Base-by-base conservation (phyloP, 2,113 vertebrate genomes). In the Embiotoca jacksoni region DNA sequence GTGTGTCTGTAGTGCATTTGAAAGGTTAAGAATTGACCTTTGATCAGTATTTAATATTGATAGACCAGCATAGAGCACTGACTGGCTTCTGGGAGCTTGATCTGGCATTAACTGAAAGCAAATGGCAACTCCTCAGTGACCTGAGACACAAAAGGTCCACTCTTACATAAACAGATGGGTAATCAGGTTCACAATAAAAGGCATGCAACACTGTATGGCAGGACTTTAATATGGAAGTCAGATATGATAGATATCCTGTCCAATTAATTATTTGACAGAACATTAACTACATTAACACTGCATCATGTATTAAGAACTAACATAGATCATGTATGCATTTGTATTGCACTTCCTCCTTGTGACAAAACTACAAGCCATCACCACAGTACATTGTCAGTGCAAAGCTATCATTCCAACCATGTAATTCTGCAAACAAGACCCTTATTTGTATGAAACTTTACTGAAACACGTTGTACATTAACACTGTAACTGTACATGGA, bases 11-110 rank as follows among this genome's bases (percentile, higher is more conserved):
- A 6, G 49, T 14, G 41, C 16, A 23, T 59, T 23, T 71, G 32
- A 71, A 71, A 71, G 68, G 56, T 59, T 31, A 50, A 72, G 11
- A 37, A 13, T 5, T 71, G 46, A 65, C 60, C 60, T 79, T 65
- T 72, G 62, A 72, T 72, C 54, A 64, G 59, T 59, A 44, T 72
- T 65, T 59, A 79, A 79, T 79, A 65, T 65, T 79, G 53, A 63
- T 41, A 59, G 50, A 63, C 71, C 33, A 71, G 54, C 67, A 58
- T 67, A 50, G 73, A 58, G 54, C 54, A 49, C 39, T 6, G 6
- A 33, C 46, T 52, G 54, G 30, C 63, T 41, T 59, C 54, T 75
- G 62, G 62, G 72, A 75, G 62, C 23, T 13, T 56, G 41, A 58
- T 58, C 66, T 78, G 58, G 56, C 59, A 63, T 70, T 56, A 63